phyloP scores from a whole-genome alignment of 2,113 vertebrate species.

The Psettodes erumei region DNA sequence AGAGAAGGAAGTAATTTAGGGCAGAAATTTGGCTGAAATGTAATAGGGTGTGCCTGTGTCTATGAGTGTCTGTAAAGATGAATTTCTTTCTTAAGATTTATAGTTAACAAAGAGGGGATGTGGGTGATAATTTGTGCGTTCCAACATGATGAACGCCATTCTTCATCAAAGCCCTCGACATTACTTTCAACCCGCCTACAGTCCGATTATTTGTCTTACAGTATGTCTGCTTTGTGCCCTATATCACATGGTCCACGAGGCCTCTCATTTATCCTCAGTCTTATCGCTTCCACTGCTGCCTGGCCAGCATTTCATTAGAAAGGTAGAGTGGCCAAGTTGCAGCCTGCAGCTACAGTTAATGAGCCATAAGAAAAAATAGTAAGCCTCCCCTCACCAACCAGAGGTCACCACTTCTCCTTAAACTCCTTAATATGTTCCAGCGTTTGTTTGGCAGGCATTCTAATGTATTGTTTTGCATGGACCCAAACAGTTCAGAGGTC shows the following conservation, averaged over 20 bases:
- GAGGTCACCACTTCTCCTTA: conserved; percentile 9
- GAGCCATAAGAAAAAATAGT: conserved; percentile 18
- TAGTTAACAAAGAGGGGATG: neutral
- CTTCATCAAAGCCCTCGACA: conserved; percentile 5
- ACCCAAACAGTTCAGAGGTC: conserved; percentile 21
- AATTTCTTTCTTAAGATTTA: conserved; percentile 30
- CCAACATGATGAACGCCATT: neutral
- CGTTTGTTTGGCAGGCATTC: conserved; percentile 19
- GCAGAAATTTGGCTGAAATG: conserved; percentile 35
- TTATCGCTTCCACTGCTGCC: conserved; percentile 46
- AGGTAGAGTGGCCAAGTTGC: conserved; percentile 6
- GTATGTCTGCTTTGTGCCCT: conserved; percentile 52
- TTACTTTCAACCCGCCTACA: neutral
- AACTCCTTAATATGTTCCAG: neutral
- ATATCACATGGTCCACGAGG: conserved; percentile 14
- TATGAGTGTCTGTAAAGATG: conserved; percentile 16
- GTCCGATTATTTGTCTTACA: conserved; percentile 14
- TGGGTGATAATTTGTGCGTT: neutral
- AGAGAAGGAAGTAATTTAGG: conserved; percentile 36
- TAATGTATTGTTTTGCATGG: conserved; percentile 13
- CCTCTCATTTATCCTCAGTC: conserved; percentile 27
- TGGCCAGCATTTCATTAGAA: conserved; percentile 32
- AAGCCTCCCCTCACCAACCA: conserved; percentile 5
- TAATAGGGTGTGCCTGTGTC: conserved; percentile 22
- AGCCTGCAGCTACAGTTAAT: conserved; percentile 28